These are phyloP conservation scores for Catharus ustulatus DNA, from an alignment of 2,797 vertebrate species.

Conservation along the genomic window DNA sequence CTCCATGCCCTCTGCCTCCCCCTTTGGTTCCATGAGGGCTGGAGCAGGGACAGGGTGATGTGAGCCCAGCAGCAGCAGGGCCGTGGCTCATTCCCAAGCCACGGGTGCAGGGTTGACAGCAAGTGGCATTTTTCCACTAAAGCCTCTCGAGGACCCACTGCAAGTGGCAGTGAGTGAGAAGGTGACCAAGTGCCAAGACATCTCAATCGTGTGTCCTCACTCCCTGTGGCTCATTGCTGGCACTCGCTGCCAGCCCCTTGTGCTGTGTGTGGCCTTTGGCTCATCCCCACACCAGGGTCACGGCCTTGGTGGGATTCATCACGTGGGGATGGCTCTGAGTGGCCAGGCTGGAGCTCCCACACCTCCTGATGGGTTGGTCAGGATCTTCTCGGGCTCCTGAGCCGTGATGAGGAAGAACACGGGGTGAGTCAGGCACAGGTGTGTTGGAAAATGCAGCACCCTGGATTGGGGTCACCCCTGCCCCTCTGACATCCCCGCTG, in stretches of 20 bases:
- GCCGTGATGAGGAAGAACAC: neutral
- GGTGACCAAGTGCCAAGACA: constrained; percentile 45
- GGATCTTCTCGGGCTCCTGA: neutral
- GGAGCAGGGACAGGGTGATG: fast-evolving
- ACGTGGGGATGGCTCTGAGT: neutral
- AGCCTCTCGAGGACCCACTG: fast-evolving
- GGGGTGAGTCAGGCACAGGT: neutral
- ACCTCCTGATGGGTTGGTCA: neutral
- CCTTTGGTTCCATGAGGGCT: fast-evolving
- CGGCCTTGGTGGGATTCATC: fast-evolving
- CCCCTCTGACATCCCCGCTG: neutral
- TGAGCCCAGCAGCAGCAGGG: neutral
- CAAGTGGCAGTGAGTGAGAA: neutral
- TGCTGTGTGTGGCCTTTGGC: fast-evolving
- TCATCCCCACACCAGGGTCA: neutral
- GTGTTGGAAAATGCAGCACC: neutral
- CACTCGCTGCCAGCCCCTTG: fast-evolving
- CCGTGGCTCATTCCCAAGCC: neutral
- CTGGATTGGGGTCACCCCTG: fast-evolving
- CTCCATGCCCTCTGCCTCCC: neutral
- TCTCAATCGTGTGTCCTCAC: neutral
- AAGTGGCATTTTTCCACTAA: neutral
- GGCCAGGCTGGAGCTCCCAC: neutral
- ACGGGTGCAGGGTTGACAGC: neutral
- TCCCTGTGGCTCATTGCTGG: neutral